phyloP scores from a whole-genome alignment of 2,113 vertebrate species.

The Pseudopodoces humilis region DNA sequence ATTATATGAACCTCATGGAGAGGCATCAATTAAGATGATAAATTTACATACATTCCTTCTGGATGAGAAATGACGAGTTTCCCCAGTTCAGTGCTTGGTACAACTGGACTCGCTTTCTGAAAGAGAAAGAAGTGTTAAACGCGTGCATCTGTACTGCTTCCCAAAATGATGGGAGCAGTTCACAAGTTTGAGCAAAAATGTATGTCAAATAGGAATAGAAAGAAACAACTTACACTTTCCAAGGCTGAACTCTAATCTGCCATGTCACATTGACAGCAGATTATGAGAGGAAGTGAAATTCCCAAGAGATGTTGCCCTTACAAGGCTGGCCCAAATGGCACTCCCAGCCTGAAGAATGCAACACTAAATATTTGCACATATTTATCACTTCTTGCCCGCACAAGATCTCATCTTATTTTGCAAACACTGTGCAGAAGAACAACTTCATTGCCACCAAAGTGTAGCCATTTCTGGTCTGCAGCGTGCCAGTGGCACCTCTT shows the following conservation, averaged over 20 bases:
- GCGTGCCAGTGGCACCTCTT: not conserved
- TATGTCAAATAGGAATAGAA: conserved; percentile 22
- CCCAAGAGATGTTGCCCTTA: not conserved
- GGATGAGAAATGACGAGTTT: not conserved
- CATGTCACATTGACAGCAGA: not conserved
- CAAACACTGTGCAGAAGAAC: conserved; percentile 19
- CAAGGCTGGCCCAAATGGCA: not conserved
- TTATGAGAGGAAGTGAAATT: conserved; percentile 6
- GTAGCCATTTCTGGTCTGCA: not conserved
- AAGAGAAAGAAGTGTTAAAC: conserved; percentile 38
- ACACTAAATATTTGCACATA: conserved; percentile 36
- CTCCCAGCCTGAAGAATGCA: conserved; percentile 7
- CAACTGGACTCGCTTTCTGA: conserved; percentile 15
- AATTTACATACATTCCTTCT: conserved; percentile 51
- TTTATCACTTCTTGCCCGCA: conserved; percentile 29
- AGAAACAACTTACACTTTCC: not conserved
- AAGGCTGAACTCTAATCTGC: conserved; percentile 31
- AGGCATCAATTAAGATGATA: conserved; percentile 48
- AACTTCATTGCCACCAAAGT: not conserved
- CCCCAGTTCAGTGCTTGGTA: conserved; percentile 26
- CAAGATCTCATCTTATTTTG: conserved; percentile 35
- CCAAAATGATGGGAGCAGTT: conserved; percentile 35
- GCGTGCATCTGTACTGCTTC: conserved; percentile 6
- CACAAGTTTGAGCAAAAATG: conserved; percentile 53
- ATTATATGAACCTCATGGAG: conserved; percentile 41